phyloP scores from a whole-genome alignment of 2,888 invertebrate species.

The Agapostemon virescens region DNA sequence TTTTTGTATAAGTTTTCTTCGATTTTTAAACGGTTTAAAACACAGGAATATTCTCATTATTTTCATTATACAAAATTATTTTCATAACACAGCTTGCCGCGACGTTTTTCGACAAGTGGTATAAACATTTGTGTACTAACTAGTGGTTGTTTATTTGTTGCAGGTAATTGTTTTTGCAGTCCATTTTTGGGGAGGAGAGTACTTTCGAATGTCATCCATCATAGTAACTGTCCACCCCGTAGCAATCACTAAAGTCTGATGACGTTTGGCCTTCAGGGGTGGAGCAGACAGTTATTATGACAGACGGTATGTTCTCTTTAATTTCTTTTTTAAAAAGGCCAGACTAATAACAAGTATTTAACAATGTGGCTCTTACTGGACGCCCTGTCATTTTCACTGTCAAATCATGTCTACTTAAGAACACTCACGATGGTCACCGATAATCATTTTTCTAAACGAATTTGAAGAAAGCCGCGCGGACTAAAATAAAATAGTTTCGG shows the following conservation, averaged over 20 bases:
- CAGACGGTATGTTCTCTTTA: neutral
- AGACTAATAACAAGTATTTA: neutral
- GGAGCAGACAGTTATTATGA: conserved; percentile 1
- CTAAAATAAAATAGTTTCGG: too few species aligned
- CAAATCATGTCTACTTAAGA: neutral
- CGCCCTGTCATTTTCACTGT: neutral
- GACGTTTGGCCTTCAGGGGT: neutral
- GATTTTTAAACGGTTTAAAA: neutral
- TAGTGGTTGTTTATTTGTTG: conserved; percentile 1
- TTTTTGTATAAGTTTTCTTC: neutral
- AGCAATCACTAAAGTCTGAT: neutral
- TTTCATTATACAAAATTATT: too few species aligned
- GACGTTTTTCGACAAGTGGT: neutral
- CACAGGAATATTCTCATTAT: too few species aligned
- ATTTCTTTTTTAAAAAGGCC: neutral
- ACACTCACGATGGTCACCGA: too few species aligned
- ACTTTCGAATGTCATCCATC: neutral
- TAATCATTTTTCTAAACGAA: too few species aligned
- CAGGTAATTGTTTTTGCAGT: neutral
- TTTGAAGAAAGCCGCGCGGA: too few species aligned
- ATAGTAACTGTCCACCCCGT: conserved; percentile 3
- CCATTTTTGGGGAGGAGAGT: neutral
- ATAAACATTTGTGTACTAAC: neutral
- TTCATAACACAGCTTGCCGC: too few species aligned
- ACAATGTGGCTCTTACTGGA: neutral